Evolutionary conservation across 2,888 invertebrate genomes (phyloP).

Genomic region (Odontomyia ornata): DNA sequence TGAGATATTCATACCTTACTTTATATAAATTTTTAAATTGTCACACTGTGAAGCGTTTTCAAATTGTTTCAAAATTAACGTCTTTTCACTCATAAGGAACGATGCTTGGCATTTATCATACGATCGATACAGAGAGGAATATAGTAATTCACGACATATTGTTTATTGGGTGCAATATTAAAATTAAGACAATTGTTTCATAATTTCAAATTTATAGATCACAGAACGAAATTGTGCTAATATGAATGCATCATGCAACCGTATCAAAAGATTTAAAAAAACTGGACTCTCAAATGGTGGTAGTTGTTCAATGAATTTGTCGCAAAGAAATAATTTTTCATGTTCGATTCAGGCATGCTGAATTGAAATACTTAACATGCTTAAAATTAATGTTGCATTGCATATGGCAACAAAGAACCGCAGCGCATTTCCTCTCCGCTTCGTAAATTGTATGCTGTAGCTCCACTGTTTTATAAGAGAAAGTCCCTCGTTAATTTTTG

Average conservation of each 20-base stretch:
- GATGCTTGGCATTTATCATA: not conserved
- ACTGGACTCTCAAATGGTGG: not conserved
- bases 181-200: not conserved
- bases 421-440: not conserved
- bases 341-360: too few relatives aligned
- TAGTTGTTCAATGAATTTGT: not conserved
- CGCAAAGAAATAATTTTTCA: not conserved
- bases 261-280: not conserved
- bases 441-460: not conserved
- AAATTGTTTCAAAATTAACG: not conserved
- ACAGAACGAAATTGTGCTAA: not conserved
- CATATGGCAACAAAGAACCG: not conserved
- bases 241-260: not conserved
- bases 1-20: conserved; percentile 12
- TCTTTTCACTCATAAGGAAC: conserved; percentile 24
- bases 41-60: conserved; percentile 9
- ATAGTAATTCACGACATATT: not conserved
- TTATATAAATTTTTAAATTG: not conserved
- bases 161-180: not conserved
- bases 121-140: not conserved
- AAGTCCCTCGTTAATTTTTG: conserved; percentile 22
- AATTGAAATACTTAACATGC: too few relatives aligned
- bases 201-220: not conserved
- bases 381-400: not conserved
- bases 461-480: conserved; percentile 14